A percentile compares a stretch with the other conserved stretches of the same genome.
Evolutionary conservation across 2,888 invertebrate genomes (phyloP).

Genomic region (Rhimphoctona megacephalus): DNA sequence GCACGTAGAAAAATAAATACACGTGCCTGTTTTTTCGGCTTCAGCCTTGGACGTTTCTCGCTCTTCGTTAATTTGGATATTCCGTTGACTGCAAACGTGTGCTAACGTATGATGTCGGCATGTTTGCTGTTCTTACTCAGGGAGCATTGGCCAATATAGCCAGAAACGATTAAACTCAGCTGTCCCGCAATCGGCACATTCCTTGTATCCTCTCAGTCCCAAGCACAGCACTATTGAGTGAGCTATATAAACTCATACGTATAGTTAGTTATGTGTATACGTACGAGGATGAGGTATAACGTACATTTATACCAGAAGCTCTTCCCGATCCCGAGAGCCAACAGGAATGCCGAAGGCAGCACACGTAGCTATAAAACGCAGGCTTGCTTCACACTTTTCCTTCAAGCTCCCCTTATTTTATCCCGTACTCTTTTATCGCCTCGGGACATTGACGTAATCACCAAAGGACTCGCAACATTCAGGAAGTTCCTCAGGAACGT

Average conservation of each 20-base stretch:
- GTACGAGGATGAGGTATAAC: slow-evolving; percentile 3
- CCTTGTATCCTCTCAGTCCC: slow-evolving; percentile 50
- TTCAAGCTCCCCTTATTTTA: slow-evolving; percentile 5
- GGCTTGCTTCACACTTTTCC: slow-evolving; percentile 42
- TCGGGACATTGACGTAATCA: slow-evolving; percentile 27
- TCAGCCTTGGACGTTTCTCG: neutral
- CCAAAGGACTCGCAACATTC: slow-evolving; percentile 36
- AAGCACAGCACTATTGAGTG: slow-evolving; percentile 15
- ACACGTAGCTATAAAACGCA: slow-evolving; percentile 44
- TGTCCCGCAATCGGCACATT: slow-evolving; percentile 69
- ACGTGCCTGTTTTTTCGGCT: neutral
- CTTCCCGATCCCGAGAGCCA: slow-evolving; percentile 22
- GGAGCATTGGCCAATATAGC: slow-evolving; percentile 61
- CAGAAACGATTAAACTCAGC: slow-evolving; percentile 67
- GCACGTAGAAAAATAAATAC: neutral
- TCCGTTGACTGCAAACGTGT: neutral
- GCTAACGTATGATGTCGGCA: neutral
- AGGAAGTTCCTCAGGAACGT: neutral
- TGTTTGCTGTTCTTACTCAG: slow-evolving; percentile 29
- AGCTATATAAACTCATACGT: neutral
- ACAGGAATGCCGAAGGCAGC: slow-evolving; percentile 54
- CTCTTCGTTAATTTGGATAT: slow-evolving; percentile 8
- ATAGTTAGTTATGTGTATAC: slow-evolving; percentile 2
- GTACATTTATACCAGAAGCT: slow-evolving; percentile 29
- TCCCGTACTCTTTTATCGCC: slow-evolving; percentile 10